Evolutionary conservation across 30 jellyfish, hydroid and myxozoan genomes (phyloP).

Genomic region (Hydractinia echinata): DNA sequence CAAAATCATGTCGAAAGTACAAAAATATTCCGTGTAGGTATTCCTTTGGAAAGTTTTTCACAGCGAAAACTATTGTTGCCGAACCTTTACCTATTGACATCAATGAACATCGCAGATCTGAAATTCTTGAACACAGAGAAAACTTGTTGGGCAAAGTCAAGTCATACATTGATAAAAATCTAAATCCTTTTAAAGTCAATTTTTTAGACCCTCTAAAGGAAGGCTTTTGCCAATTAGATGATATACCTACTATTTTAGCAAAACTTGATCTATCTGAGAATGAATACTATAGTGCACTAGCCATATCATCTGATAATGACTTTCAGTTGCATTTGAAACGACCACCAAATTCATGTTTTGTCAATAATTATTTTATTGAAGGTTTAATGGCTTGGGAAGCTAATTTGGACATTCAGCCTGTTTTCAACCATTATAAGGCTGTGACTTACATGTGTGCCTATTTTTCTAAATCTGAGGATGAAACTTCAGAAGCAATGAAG

Average conservation of each 20-base stretch:
- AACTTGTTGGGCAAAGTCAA: too few species aligned
- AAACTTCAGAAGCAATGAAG: neutral
- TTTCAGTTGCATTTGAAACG: constrained; percentile 14
- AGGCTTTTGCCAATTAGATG: too few species aligned
- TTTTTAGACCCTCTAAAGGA: too few species aligned
- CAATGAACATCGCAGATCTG: neutral
- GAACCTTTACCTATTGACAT: too few species aligned
- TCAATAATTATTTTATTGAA: constrained; percentile 8
- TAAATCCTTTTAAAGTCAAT: too few species aligned
- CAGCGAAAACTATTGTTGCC: neutral
- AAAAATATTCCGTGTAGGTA: constrained; percentile 31
- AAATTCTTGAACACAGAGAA: too few species aligned
- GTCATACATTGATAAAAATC: too few species aligned
- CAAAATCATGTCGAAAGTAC: constrained; percentile 38
- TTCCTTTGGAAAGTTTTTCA: constrained; percentile 18
- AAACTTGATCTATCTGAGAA: too few species aligned
- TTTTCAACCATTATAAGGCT: neutral
- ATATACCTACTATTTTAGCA: too few species aligned
- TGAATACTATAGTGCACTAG: too few species aligned
- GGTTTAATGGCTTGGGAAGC: constrained; percentile 13
- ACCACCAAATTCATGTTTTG: constrained; percentile 16
- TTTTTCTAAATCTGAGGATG: neutral
- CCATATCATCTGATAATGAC: too few species aligned
- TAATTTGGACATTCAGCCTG: constrained; percentile 1
- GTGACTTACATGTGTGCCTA: constrained; percentile 5